These are phyloP conservation scores for Eumerus sabulonum DNA, from an alignment of 2,888 invertebrate species.

Conservation along the genomic window DNA sequence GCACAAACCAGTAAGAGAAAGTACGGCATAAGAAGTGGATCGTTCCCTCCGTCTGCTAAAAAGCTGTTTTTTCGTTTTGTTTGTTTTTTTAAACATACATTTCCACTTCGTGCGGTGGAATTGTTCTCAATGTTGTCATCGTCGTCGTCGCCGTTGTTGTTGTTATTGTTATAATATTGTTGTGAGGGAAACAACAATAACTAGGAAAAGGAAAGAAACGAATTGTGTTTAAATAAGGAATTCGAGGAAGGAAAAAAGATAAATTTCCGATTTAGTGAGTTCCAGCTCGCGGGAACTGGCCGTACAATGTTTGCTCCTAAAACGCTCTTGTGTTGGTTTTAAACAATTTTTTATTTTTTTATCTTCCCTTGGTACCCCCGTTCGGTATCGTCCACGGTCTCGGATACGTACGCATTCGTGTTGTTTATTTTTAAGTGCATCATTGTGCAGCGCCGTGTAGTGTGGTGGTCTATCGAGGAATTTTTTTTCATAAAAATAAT, in stretches of 20 bases:
- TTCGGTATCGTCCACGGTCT: too few species aligned
- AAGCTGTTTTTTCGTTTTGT: slow-evolving; percentile 54
- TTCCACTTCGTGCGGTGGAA: slow-evolving; percentile 64
- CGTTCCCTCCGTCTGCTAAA: slow-evolving; percentile 69
- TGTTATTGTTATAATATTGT: background rate
- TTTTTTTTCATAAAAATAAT: background rate
- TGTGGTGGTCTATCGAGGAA: background rate
- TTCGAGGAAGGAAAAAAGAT: too few species aligned
- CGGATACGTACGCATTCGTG: too few species aligned
- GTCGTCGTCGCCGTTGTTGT: background rate
- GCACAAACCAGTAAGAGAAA: slow-evolving; percentile 78
- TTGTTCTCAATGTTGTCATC: background rate
- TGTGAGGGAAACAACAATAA: too few species aligned
- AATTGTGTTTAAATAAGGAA: too few species aligned
- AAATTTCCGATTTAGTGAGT: slow-evolving; percentile 13
- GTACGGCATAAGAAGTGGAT: slow-evolving; percentile 78
- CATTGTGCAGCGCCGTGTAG: too few species aligned
- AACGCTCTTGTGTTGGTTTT: slow-evolving; percentile 3
- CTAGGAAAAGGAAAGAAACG: too few species aligned
- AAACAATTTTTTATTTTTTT: slow-evolving; percentile 6
- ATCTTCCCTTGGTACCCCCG: background rate
- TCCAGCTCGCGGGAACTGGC: background rate
- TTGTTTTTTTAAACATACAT: too few species aligned
- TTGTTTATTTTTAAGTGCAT: too few species aligned
- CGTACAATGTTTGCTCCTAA: background rate